Evolutionary conservation across 2,113 vertebrate species (phyloP).

Genomic region (Hassar affinis): DNA sequence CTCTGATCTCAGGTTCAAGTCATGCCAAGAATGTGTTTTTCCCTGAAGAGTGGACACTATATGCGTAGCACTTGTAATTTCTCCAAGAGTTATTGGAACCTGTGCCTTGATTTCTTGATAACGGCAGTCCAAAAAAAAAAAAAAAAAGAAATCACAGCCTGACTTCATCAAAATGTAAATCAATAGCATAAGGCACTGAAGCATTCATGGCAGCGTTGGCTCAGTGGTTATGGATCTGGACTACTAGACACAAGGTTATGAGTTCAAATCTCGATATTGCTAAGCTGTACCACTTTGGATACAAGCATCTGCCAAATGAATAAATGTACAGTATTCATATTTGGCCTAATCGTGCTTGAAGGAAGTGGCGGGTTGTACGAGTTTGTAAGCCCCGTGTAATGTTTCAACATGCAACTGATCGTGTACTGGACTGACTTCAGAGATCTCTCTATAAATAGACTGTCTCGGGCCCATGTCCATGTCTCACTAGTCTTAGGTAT

Average conservation of each 20-base stretch:
- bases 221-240: not conserved
- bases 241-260: not conserved
- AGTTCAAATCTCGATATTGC: not conserved
- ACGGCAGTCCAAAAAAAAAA: not conserved
- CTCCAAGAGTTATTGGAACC: constrained; percentile 5
- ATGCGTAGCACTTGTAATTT: not conserved
- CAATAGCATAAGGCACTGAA: not conserved
- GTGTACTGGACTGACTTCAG: not conserved
- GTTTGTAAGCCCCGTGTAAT: not conserved
- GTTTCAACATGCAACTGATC: not conserved
- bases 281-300: not conserved
- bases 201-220: not conserved
- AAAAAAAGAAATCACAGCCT: not conserved
- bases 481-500: not conserved
- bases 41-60: constrained; percentile 1
- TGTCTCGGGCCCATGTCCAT: not conserved
- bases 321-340: not conserved
- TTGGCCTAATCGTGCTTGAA: too few relatives aligned
- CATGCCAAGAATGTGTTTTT: constrained; percentile 50
- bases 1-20: constrained; percentile 54
- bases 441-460: not conserved
- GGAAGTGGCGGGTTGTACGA: not conserved
- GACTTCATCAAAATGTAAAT: not conserved
- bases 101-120: not conserved
- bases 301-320: not conserved